Evolutionary conservation across 2,888 invertebrate genomes (phyloP), one percentile per base, ranked within the genome.

Genomic region (Antitype chi): DNA sequence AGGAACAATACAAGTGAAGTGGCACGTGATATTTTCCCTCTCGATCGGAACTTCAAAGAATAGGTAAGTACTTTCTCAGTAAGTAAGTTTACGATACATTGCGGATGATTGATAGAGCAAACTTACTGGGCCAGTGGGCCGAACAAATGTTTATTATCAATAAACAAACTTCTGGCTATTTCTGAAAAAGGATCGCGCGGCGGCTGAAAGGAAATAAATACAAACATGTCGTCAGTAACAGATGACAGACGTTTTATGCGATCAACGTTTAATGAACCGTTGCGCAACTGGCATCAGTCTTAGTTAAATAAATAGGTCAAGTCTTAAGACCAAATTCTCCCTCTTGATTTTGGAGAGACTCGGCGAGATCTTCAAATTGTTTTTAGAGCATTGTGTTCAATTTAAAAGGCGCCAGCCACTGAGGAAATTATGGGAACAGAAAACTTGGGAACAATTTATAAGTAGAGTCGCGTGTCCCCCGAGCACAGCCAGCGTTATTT

Each of bases 371-470:
- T 80, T 67, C 71, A 82, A 86, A 89, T 87, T 81, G 88, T 89
- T 90, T 88, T 89, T 86, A 86, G 87, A 87, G 80, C 84, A 90
- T 91, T 91, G 90, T 91, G 89, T 89, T 91, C 91, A 90, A 92
- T 93, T 93, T 92, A 93, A 91, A 93, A 91, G 91, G 90, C 90
- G 89, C 88, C 89, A 88, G 87, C 78, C 70, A 86, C 87, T 89
- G 86, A 87, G 82, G 87, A 93, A 94, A 92, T 93, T 92, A 92
- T 92, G 91, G 91, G 92, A 91, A 92, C 90, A 90, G 89, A 90
- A 90, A 93, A 92, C 92, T 94, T 91, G 90, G 89, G 88, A 91
- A 92, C 92, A 93, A 94, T 93, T 94, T 92, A 94, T 86, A 87
- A 92, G 90, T 90, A 88, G 89, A 89, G 85, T 88, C 87, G 87